Evolutionary conservation across 2,797 vertebrate species (phyloP), one percentile per base, ranked within the genome.

Genomic region (Momotus momota): DNA sequence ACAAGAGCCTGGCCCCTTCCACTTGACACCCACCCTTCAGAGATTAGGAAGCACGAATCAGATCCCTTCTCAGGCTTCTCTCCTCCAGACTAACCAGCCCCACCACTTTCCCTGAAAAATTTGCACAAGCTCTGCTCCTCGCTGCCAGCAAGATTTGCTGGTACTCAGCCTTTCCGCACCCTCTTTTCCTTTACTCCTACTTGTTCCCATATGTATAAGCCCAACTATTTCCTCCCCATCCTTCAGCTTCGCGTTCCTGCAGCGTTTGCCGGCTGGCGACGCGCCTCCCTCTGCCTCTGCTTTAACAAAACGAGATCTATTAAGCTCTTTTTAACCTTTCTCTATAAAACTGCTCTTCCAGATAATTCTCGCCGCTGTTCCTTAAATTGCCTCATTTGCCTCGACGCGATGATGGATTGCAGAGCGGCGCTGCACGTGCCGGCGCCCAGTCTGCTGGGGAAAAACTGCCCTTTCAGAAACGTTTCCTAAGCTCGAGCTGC

Each of bases 261-360:
- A 84, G 40, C 27, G 45, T 94, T 93, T 90, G 20, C 70, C 91
- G 72, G 25, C 80, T 84, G 66, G 35, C 83, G 31, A 66, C 51
- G 5, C 62, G 46, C 70, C 57, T 89, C 46, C 23, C 18, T 86
- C 65, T 70, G 86, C 54, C n/a, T 86, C 77, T 91, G 46, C 66
- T 88, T 84, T 81, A 88, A 89, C 48, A 69, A 75, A 89, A 54
- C 72, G 79, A 26, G 45, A 55, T 52, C 5, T 54, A 61, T 91
- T 85, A 79, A 93, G 33, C 29, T 94, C 62, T 16, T 83, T 83
- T 90, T 93, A 91, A 84, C 93, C 87, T 93, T 93, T 79, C 74
- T 58, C 29, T 83, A 48, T 72, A 81, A 96, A 92, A 67, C 29
- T 3, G 2, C n/a, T 96, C 69, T 94, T 94, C 73, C 82, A 65